Evolutionary conservation across 2,113 vertebrate genomes (phyloP), one percentile per base, ranked within the genome.

Genomic region (Amblyopsis rosae): DNA sequence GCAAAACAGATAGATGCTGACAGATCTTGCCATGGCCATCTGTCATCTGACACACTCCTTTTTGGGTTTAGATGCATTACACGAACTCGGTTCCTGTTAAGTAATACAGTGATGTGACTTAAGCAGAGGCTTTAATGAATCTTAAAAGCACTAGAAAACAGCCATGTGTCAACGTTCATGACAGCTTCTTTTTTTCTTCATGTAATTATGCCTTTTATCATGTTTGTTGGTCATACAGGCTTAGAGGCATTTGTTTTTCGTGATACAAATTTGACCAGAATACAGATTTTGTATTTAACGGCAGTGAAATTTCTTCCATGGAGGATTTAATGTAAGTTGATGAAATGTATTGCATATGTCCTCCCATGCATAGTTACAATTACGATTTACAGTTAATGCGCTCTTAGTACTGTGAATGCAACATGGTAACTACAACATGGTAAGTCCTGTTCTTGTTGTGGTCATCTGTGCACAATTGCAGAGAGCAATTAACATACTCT

Each of bases 121-220:
- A 81, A 87, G 82, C 61, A 86, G 80, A 71, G 16, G 8, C 73
- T 88, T 87, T 87, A 82, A 90, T 87, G 83, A 86, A 77, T 80
- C 69, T 41, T 80, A 77, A 16, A 54, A 87, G 69, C 65, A 51
- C 10, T 12, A 11, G 4, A 9, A 51, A 51, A 26, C 26, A 26
- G 11, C 49, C 49, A 51, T 82, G 74, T 77, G 79, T 72, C 80
- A 79, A 62, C 81, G 85, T 88, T 87, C 82, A 72, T 65, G 69
- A 49, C 72, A 60, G 55, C 55, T 84, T 67, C 81, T 79, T 48
- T 80, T 75, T 80, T 82, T 70, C 66, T 76, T 86, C 88, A 41
- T 41, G 35, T 72, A 62, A 49, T 6, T 55, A 73, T 55, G 59
- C 59, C 76, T 68, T 68, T 72, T 59, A 79, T 80, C 65, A 79